phyloP scores from a whole-genome alignment of 2,888 invertebrate species.

The Torymus texanus region DNA sequence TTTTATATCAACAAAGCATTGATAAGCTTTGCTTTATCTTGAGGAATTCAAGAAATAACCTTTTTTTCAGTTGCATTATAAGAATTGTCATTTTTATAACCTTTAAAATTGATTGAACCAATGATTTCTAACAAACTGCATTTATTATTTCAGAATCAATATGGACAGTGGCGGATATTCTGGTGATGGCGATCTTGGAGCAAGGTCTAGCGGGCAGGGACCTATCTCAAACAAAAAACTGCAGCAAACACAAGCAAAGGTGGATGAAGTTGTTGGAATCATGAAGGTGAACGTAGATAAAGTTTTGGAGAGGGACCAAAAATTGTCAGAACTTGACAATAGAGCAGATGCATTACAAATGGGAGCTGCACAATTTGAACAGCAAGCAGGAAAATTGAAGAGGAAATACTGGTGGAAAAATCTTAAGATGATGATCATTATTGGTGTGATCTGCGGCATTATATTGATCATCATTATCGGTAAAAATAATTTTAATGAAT shows the following conservation, averaged over 20 bases:
- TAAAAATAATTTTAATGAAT: conserved; percentile 77
- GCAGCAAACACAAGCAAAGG: conserved; percentile 90
- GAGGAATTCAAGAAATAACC: background rate
- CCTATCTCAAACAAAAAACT: conserved; percentile 86
- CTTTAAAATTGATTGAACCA: no score
- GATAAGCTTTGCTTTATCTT: conserved; percentile 9
- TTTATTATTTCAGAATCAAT: conserved; percentile 57
- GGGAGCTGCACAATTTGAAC: conserved; percentile 97
- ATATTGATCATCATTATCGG: conserved; percentile 92
- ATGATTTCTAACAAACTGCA: background rate
- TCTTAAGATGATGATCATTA: conserved; percentile 96
- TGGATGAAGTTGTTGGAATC: conserved; percentile 93
- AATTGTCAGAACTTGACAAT: conserved; percentile 95
- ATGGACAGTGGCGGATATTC: conserved; percentile 75
- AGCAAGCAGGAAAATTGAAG: conserved; percentile 97
- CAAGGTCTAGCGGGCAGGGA: conserved; percentile 87
- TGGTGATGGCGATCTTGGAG: conserved; percentile 86
- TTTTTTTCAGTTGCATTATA: no score
- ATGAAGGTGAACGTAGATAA: conserved; percentile 98
- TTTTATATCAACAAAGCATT: conserved; percentile 10
- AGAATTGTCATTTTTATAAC: no score
- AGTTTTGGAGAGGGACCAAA: conserved; percentile 95
- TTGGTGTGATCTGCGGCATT: conserved; percentile 89
- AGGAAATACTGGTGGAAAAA: conserved; percentile 99
- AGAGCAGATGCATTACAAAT: conserved; percentile 96